Percentiles rank a stretch among this genome's conserved stretches.
phyloP scores from a whole-genome alignment of 2,113 vertebrate species.

The Petaurus breviceps region DNA sequence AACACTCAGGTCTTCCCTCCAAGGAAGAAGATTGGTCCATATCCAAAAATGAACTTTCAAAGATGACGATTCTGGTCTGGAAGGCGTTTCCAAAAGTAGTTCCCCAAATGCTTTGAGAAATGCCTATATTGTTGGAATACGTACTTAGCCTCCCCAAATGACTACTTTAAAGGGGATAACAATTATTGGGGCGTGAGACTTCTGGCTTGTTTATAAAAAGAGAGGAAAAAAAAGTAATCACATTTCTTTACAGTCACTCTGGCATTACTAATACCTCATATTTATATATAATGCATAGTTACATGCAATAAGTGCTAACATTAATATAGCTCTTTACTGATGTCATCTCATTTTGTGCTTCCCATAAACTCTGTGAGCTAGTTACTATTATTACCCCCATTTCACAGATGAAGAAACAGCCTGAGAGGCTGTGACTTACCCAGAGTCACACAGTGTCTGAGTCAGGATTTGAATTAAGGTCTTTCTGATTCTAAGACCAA shows the following conservation, averaged over 20 bases:
- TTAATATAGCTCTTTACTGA: neutral
- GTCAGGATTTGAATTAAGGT: neutral
- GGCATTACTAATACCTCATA: neutral
- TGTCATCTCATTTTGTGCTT: neutral
- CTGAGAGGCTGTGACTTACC: neutral
- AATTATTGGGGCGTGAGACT: neutral
- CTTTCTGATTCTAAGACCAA: neutral
- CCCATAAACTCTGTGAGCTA: neutral
- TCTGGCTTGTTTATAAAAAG: neutral
- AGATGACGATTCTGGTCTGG: neutral
- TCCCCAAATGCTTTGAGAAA: neutral
- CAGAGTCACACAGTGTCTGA: neutral
- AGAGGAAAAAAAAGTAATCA: neutral
- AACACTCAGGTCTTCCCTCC: neutral
- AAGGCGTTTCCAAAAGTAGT: neutral
- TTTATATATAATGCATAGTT: neutral
- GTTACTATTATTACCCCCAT: neutral
- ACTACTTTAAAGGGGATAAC: neutral
- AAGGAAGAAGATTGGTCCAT: neutral
- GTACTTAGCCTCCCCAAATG: neutral
- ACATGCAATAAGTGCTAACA: neutral
- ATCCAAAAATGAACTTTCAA: neutral
- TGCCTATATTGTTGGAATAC: neutral
- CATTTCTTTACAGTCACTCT: neutral
- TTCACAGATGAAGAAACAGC: neutral